Percentiles rank a stretch among this genome's conserved stretches.
Conservation (phyloP, 2,888 invertebrate genomes). For the Doris montereyensis region DNA sequence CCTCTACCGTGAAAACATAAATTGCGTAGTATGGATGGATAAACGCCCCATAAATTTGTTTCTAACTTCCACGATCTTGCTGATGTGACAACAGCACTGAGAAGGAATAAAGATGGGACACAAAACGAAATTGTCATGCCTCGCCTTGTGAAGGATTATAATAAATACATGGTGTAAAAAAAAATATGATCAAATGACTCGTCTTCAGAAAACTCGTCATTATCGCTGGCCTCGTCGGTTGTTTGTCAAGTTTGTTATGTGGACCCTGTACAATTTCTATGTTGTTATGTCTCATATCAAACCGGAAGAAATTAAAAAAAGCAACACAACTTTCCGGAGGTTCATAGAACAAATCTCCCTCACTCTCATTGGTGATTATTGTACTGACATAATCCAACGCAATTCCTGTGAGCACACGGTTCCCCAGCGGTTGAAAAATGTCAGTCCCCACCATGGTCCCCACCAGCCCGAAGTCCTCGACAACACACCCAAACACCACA, state of each 20-base stretch:
- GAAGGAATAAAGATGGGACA: constrained; percentile 27
- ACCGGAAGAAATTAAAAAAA: not conserved
- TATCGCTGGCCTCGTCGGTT: not conserved
- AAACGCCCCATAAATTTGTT: constrained; percentile 42
- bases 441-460: not conserved
- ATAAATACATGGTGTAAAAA: constrained; percentile 44
- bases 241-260: constrained; percentile 9
- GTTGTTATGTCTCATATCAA: too few species aligned
- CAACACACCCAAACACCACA: not conserved
- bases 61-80: constrained; percentile 33
- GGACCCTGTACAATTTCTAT: not conserved
- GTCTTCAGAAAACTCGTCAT: not conserved
- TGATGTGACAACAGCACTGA: constrained; percentile 2
- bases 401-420: not conserved
- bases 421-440: not conserved
- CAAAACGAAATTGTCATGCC: constrained; percentile 22
- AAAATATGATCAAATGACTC: constrained; percentile 30
- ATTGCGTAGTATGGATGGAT: constrained; percentile 43
- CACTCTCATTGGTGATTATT: not conserved
- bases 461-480: not conserved
- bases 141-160: constrained; percentile 39
- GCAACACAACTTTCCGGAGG: not conserved
- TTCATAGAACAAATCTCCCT: not conserved
- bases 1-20: too few species aligned
- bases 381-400: not conserved